These are phyloP conservation scores for Zaprionus obscuricornis DNA, from an alignment of 2,888 invertebrate genomes.

Conservation along the genomic window DNA sequence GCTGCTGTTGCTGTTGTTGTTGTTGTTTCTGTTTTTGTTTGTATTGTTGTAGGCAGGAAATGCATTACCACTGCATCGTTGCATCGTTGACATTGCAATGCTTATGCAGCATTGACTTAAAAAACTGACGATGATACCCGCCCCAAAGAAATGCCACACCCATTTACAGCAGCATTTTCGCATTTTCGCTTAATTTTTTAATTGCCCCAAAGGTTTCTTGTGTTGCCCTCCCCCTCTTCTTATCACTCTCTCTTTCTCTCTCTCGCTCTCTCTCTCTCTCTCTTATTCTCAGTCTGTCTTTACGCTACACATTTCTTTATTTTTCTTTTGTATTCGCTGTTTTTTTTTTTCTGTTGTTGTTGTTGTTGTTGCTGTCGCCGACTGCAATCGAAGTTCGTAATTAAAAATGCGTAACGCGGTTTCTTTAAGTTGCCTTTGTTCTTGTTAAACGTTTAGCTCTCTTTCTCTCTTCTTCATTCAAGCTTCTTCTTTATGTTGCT, in stretches of 20 bases:
- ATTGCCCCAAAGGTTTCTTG: conserved; percentile 51
- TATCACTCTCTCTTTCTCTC: too few species aligned
- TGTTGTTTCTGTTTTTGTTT: conserved; percentile 9
- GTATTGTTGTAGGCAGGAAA: conserved; percentile 55
- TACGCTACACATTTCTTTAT: too few species aligned
- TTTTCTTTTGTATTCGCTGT: too few species aligned
- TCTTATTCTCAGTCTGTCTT: too few species aligned
- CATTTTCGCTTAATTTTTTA: conserved; percentile 67
- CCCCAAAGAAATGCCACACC: conserved; percentile 42
- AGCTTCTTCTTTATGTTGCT: conserved; percentile 3
- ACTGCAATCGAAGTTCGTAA: conserved; percentile 55
- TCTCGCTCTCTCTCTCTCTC: too few species aligned
- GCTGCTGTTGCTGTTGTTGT: conserved; percentile 1
- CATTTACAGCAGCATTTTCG: conserved; percentile 28
- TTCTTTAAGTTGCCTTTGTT: conserved; percentile 49
- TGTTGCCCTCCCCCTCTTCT: too few species aligned
- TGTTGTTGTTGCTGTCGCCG: conserved; percentile 34
- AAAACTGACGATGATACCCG: conserved; percentile 18
- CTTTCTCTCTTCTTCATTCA: too few species aligned
- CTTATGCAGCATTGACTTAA: conserved; percentile 28
- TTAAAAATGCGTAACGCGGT: conserved; percentile 76
- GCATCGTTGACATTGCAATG: conserved; percentile 65
- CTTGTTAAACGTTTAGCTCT: conserved; percentile 29
- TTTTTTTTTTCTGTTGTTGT: conserved; percentile 12
- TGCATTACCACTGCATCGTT: conserved; percentile 48